Base-by-base conservation (phyloP, 2,113 vertebrate genomes). In the Serinus canaria region DNA sequence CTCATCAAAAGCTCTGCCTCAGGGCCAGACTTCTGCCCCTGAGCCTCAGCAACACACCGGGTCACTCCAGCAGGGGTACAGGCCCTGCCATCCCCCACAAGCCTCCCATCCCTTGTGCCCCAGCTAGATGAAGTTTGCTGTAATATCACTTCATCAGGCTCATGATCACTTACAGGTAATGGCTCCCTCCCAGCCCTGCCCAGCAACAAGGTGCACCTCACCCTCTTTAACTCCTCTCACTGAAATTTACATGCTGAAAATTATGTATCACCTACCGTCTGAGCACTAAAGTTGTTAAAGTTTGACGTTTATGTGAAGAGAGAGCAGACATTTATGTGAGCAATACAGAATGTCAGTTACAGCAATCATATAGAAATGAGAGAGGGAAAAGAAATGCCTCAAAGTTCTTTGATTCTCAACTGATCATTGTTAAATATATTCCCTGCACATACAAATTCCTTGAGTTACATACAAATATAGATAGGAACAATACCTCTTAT, bases 361-460 rank as follows among this genome's bases (percentile, higher is more conserved):
- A 49, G 11, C 7, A 16, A 25, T 47, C 25, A 5, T 8, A 23
- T 0, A 4, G 19, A 68, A 82, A 46, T 53, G 8, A 27, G 12
- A 62, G 5, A 60, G 2, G 5, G 43, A 35, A 33, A 83, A 59
- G 4, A 74, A 63, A 68, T 2, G 2, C 30, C 28, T 49, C 66
- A 0, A 0, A 35, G 2, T 49, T 68, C 30, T 44, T n/a, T 15
- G 22, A 1, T n/a, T 72, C 56, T 60, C 66, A 82, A 0, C 23
- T 11, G 10, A 37, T 33, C 15, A 5, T 47, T 35, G 13, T 83
- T 39, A 89, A 63, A 86, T 19, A 33, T 5, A 9, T 3, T 55
- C 13, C 13, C 5, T 31, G 11, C 23, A 43, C 64, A 41, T 7
- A 44, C 28, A 46, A 19, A 24, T 69, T 49, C 72, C 41, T 83